Base-by-base conservation (phyloP, 1,140 invertebrate species). In the Zaprionus gabonicus region DNA sequence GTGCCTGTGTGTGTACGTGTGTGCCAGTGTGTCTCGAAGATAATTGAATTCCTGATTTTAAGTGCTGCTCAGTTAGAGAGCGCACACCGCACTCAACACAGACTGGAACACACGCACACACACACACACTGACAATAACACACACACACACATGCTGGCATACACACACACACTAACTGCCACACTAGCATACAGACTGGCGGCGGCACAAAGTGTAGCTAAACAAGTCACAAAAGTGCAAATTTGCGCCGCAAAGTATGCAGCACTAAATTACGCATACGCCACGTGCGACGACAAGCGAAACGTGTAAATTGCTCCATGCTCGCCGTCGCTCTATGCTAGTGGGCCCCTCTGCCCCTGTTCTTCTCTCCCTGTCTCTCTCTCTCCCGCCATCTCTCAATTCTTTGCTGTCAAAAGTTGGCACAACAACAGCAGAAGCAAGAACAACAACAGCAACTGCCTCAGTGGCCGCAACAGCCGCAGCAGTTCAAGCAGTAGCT, bases 31-130 rank as follows among this genome's bases (percentile, higher is more conserved):
- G 76, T 71, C 67, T 73, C 53, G 59, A 57, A 79, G 80, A 81
- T 88, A 88, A 88, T 88, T 88, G 84, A 88, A 88, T 88, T 88
- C 77, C 71, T 88, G 85, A 88, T 88, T 88, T 88, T 90, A 90
- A 88, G 84, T 88, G 81, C 81, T 88, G 71, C 71, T 67, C 60
- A 77, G 71, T 74, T 73, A 78, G 60, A 68, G 51, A 55, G 51
- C 56, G 44, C n/a, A 74, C 66, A 69, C 46, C 25, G 31, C 55
- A 36, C 38, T 27, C 25, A 15, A 60, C 57, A 17, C 44, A 31
- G 12, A 7, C 46, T 41, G 51, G 38, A 60, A 49, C 56, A 51
- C 60, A 20, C 76, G 55, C n/a, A 34, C 60, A 57, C 41, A 17
- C 27, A n/a, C 46, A 53, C 60, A 51, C 12, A 13, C 63, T 23